Percentiles rank a stretch among this genome's conserved stretches.
Conservation (phyloP, 2,797 vertebrate species). For the Sebastes nivosus region DNA sequence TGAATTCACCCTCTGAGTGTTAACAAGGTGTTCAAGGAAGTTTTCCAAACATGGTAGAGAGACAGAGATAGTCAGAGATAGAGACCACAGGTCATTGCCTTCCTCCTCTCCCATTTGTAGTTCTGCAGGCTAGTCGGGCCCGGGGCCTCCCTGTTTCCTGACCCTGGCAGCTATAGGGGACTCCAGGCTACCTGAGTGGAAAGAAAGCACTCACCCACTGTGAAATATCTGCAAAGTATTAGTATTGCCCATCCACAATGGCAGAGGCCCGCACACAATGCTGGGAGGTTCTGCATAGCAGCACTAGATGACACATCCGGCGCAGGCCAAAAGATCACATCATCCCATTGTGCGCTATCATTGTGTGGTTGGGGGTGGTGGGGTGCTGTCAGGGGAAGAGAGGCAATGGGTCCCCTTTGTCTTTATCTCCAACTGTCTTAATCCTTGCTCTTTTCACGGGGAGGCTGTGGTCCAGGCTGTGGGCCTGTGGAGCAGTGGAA, state of each 20-base stretch:
- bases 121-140: slow-evolving; percentile 10
- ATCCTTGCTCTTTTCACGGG: slow-evolving; percentile 64
- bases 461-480: slow-evolving; percentile 18
- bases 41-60: slow-evolving; percentile 18
- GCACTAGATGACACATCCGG: slow-evolving; percentile 71
- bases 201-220: slow-evolving; percentile 74
- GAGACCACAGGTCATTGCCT: background rate
- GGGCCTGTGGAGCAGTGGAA: slow-evolving; percentile 23
- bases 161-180: slow-evolving; percentile 40
- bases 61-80: background rate
- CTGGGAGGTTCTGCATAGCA: slow-evolving; percentile 68
- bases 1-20: no score
- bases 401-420: slow-evolving; percentile 55
- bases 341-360: slow-evolving; percentile 67
- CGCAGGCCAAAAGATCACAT: slow-evolving; percentile 63
- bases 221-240: slow-evolving; percentile 75
- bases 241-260: slow-evolving; percentile 55
- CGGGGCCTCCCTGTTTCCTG: slow-evolving; percentile 60
- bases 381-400: slow-evolving; percentile 21
- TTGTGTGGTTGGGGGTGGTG: slow-evolving; percentile 46
- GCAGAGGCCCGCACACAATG: slow-evolving; percentile 68
- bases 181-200: slow-evolving; percentile 41
- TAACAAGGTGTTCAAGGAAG: background rate
- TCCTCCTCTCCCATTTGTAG: slow-evolving; percentile 8
- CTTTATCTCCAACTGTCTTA: slow-evolving; percentile 68